phyloP scores from a whole-genome alignment of 2,888 invertebrate genomes.

The Dryobotodes eremita region DNA sequence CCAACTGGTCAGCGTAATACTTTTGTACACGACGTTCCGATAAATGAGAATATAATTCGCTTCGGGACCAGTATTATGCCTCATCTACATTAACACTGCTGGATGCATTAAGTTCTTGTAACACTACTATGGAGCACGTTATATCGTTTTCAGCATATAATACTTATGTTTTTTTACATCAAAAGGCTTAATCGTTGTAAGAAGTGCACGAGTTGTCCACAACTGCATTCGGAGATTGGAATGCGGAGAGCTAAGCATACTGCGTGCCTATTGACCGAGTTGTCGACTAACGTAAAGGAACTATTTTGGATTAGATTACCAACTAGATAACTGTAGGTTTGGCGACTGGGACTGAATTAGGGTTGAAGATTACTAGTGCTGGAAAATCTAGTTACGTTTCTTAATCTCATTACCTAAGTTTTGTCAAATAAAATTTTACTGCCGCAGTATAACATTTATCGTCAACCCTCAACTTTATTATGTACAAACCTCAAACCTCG shows the following conservation, averaged over 20 bases:
- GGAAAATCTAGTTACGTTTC: background rate
- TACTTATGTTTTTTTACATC: constrained; percentile 29
- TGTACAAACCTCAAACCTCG: background rate
- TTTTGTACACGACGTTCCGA: constrained; percentile 52
- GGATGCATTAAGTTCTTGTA: constrained; percentile 35
- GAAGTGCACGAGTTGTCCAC: constrained; percentile 39
- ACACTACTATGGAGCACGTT: background rate
- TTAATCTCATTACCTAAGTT: background rate
- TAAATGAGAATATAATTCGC: constrained; percentile 48
- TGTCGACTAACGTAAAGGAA: constrained; percentile 25
- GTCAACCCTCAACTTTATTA: background rate
- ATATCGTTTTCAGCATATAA: constrained; percentile 33
- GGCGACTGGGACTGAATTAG: background rate
- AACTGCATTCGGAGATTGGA: constrained; percentile 44
- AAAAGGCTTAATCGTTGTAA: constrained; percentile 44
- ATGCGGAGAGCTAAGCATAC: constrained; percentile 56
- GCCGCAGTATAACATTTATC: background rate
- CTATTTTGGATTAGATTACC: constrained; percentile 21
- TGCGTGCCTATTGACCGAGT: constrained; percentile 50
- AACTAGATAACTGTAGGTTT: constrained; percentile 18
- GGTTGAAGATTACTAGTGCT: background rate
- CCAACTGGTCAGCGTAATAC: constrained; percentile 58
- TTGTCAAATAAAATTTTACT: background rate
- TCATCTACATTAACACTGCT: constrained; percentile 27
- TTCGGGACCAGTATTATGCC: constrained; percentile 27